These are phyloP conservation scores for Pedetes capensis DNA, from an alignment of 2,113 vertebrate species.

Conservation along the genomic window DNA sequence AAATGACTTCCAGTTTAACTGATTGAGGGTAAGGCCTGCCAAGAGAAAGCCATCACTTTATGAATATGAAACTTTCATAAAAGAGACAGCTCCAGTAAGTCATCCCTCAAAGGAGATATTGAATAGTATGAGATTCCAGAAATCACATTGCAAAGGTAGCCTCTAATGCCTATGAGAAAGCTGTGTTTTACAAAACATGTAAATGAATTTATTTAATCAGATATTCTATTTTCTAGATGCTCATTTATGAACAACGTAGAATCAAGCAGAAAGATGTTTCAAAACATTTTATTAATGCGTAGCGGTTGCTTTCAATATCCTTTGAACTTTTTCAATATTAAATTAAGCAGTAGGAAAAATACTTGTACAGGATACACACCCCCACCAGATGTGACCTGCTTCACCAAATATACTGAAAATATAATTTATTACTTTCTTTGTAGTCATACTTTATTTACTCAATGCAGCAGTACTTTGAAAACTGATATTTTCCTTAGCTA, in stretches of 20 bases:
- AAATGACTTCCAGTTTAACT: slow-evolving; percentile 69
- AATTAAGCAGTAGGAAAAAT: slow-evolving; percentile 18
- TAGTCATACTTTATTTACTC: slow-evolving; percentile 54
- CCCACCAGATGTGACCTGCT: neutral
- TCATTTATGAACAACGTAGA: slow-evolving; percentile 12
- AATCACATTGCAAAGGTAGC: neutral
- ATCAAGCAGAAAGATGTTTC: neutral
- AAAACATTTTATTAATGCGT: neutral
- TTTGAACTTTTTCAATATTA: neutral
- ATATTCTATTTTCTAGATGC: neutral
- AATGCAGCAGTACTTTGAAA: slow-evolving; percentile 36
- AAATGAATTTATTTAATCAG: neutral
- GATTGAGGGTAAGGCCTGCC: slow-evolving; percentile 50
- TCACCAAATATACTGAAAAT: neutral
- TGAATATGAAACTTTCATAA: slow-evolving; percentile 62
- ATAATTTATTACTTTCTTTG: slow-evolving; percentile 46
- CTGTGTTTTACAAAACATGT: neutral
- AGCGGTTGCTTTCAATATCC: neutral
- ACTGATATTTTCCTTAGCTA: slow-evolving; percentile 31
- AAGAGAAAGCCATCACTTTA: slow-evolving; percentile 44
- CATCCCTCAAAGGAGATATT: slow-evolving; percentile 35
- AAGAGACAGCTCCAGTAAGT: slow-evolving; percentile 16
- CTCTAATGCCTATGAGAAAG: neutral
- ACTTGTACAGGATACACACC: neutral
- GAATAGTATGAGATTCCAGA: neutral